A percentile compares a stretch with the other conserved stretches of the same genome.
Conservation (phyloP, 2,113 vertebrate genomes). For the Crocuta crocuta region DNA sequence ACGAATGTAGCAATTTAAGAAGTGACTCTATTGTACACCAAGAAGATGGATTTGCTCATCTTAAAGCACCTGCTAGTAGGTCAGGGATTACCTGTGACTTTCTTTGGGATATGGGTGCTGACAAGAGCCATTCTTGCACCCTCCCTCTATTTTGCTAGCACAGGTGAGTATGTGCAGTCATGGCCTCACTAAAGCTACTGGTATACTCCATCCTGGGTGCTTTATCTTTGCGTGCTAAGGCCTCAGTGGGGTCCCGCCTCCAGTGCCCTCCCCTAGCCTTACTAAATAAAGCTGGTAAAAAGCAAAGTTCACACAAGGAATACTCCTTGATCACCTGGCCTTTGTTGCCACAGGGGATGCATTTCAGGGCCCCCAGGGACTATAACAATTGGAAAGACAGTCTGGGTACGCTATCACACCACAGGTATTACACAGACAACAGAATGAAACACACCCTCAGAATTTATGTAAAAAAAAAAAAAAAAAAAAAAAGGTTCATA, state of each 20-base stretch:
- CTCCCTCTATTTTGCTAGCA: neutral
- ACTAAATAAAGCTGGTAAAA: neutral
- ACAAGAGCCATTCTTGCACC: neutral
- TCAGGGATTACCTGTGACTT: neutral
- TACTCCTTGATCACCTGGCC: neutral
- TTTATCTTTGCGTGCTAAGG: neutral
- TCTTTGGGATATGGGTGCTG: neutral
- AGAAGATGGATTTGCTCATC: neutral
- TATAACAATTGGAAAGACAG: neutral
- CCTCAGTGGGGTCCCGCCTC: neutral
- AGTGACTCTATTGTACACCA: neutral
- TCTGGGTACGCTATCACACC: neutral
- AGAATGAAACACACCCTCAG: neutral
- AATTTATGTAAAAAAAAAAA: neutral
- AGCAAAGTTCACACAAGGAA: neutral
- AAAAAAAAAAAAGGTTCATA: neutral
- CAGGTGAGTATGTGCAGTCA: neutral
- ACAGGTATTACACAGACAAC: neutral
- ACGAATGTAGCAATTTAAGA: neutral
- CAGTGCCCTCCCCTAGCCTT: neutral
- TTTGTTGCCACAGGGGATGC: neutral
- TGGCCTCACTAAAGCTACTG: neutral
- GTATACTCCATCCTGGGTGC: neutral
- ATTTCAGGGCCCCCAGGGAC: neutral
- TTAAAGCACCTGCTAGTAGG: neutral